These are phyloP conservation scores for Epinephelus moara DNA, from an alignment of 2,113 vertebrate species.

Conservation along the genomic window DNA sequence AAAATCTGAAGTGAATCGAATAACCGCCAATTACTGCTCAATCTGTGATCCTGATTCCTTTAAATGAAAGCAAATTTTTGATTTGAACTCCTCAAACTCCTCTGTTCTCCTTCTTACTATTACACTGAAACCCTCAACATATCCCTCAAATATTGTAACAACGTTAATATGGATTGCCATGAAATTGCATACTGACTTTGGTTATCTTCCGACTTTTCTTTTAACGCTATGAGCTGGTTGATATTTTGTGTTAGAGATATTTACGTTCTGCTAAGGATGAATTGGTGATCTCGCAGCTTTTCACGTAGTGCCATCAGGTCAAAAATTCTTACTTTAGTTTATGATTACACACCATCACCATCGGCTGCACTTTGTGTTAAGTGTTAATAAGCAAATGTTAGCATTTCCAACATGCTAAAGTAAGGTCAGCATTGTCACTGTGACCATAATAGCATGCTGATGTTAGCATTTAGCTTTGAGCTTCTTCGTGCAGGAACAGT, in stretches of 20 bases:
- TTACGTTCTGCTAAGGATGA: background rate
- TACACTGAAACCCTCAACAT: background rate
- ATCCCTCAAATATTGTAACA: background rate
- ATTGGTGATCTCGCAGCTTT: background rate
- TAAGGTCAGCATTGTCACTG: background rate
- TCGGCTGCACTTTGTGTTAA: background rate
- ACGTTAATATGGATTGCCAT: background rate
- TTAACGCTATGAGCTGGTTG: background rate
- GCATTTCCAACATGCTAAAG: background rate
- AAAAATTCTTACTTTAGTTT: background rate
- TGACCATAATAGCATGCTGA: background rate
- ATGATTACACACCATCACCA: background rate
- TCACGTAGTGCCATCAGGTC: background rate
- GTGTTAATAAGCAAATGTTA: background rate
- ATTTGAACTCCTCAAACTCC: background rate
- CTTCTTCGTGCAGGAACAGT: background rate
- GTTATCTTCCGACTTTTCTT: no score
- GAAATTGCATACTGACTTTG: background rate
- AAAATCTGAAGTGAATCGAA: background rate
- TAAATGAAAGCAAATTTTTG: background rate
- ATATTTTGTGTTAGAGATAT: background rate
- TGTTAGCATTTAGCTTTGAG: background rate
- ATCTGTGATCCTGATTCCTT: background rate
- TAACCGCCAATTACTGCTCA: background rate
- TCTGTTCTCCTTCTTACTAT: background rate